Percentiles rank a stretch among this genome's conserved stretches.
Conservation (phyloP, 1,140 invertebrate genomes). For the Eupristina koningsbergeri region DNA sequence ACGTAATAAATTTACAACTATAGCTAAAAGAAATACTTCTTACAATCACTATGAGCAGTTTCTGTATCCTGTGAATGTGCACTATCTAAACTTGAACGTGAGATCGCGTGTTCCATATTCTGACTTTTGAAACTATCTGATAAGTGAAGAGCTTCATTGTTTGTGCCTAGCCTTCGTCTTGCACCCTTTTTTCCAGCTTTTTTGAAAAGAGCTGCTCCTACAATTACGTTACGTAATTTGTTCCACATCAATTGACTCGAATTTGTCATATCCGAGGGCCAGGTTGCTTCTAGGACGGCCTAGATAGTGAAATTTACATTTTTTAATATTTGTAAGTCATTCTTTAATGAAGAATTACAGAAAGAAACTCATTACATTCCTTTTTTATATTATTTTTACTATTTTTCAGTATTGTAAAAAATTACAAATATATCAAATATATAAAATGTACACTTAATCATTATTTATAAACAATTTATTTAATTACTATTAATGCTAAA, state of each 20-base stretch:
- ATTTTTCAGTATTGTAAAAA: no score
- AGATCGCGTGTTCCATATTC: slow-evolving; percentile 67
- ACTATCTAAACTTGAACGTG: slow-evolving; percentile 71
- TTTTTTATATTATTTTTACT: no score
- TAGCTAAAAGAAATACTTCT: no score
- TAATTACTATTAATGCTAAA: no score
- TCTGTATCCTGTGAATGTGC: slow-evolving; percentile 71
- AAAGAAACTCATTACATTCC: no score
- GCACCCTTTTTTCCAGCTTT: slow-evolving; percentile 79
- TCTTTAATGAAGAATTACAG: no score
- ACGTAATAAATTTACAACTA: no score
- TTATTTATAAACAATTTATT: no score
- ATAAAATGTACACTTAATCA: no score
- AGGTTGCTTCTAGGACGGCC: slow-evolving; percentile 93
- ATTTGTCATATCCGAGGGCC: slow-evolving; percentile 91
- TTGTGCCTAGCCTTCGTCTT: slow-evolving; percentile 69
- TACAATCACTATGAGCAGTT: slow-evolving; percentile 67
- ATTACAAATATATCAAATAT: no score
- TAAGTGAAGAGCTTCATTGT: slow-evolving; percentile 62
- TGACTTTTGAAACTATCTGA: slow-evolving; percentile 62
- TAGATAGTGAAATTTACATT: slow-evolving; percentile 53
- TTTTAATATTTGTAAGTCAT: neutral
- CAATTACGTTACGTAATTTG: slow-evolving; percentile 92
- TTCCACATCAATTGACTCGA: slow-evolving; percentile 91
- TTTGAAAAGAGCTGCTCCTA: slow-evolving; percentile 90